Conservation (phyloP, 2,888 invertebrate species). For the Thereva unica region DNA sequence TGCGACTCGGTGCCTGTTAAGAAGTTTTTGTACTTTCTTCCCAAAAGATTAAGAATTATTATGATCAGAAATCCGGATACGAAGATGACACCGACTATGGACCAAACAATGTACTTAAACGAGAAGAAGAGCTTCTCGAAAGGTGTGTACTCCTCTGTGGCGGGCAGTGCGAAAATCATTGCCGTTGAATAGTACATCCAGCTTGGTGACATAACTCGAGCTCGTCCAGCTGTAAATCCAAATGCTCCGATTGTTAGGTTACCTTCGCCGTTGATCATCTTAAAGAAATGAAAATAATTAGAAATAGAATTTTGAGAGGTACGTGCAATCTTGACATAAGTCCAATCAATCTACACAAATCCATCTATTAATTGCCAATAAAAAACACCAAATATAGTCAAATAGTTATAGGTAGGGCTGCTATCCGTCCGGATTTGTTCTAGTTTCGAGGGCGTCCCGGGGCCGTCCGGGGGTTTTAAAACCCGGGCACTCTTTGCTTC, state of each 20-base stretch:
- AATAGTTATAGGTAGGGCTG: no score
- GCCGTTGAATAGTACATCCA: slow-evolving; percentile 19
- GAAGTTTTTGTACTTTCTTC: slow-evolving; percentile 24
- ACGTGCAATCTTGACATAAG: no score
- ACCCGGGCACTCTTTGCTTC: no score
- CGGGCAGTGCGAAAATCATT: slow-evolving; percentile 29
- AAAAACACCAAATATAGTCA: no score
- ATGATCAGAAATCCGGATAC: slow-evolving; percentile 5
- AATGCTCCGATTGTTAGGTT: slow-evolving; percentile 37
- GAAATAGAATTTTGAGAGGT: no score
- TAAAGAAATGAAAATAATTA: background rate
- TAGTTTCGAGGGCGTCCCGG: no score
- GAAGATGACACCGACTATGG: slow-evolving; percentile 16
- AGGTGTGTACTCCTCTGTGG: slow-evolving; percentile 26
- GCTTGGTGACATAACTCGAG: slow-evolving; percentile 13
- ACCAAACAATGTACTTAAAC: slow-evolving; percentile 33
- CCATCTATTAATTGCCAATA: no score
- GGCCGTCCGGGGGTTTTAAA: no score
- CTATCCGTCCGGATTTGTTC: no score
- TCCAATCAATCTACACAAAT: no score
- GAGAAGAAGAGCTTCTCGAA: slow-evolving; percentile 37
- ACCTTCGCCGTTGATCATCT: slow-evolving; percentile 31
- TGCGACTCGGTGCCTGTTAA: slow-evolving; percentile 31
- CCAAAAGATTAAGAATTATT: slow-evolving; percentile 17
- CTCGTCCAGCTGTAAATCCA: slow-evolving; percentile 17